phyloP scores from a whole-genome alignment of 2,113 vertebrate genomes.

The Sylvia atricapilla region DNA sequence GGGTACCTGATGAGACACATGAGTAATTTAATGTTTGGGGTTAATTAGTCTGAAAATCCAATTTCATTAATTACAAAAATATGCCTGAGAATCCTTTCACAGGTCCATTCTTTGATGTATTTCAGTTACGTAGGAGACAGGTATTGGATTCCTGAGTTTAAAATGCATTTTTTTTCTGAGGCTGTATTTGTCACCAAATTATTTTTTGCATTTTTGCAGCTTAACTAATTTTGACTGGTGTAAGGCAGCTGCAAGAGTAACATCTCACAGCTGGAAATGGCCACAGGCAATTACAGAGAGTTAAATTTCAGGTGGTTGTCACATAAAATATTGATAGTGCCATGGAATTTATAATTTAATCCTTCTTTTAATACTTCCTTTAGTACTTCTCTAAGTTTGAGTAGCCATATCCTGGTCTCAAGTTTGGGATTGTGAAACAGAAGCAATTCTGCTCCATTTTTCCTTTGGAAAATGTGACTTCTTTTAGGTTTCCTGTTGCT shows the following conservation, averaged over 20 bases:
- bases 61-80: neutral
- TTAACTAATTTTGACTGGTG: neutral
- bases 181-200: neutral
- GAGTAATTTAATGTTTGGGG: neutral
- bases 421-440: neutral
- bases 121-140: neutral
- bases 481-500: neutral
- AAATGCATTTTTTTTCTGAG: neutral
- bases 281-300: neutral
- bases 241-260: neutral
- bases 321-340: neutral
- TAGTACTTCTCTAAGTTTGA: neutral
- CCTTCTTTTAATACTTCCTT: neutral
- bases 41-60: neutral
- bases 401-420: neutral
- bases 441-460: neutral
- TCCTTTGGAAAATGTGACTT: neutral
- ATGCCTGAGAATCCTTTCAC: neutral
- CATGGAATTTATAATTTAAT: neutral
- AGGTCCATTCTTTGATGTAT: neutral
- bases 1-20: neutral
- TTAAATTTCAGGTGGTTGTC: neutral
- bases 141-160: neutral
- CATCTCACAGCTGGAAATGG: neutral
- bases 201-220: neutral